These are phyloP conservation scores for Patella caerulea DNA, from an alignment of 2,888 invertebrate genomes.

Conservation along the genomic window DNA sequence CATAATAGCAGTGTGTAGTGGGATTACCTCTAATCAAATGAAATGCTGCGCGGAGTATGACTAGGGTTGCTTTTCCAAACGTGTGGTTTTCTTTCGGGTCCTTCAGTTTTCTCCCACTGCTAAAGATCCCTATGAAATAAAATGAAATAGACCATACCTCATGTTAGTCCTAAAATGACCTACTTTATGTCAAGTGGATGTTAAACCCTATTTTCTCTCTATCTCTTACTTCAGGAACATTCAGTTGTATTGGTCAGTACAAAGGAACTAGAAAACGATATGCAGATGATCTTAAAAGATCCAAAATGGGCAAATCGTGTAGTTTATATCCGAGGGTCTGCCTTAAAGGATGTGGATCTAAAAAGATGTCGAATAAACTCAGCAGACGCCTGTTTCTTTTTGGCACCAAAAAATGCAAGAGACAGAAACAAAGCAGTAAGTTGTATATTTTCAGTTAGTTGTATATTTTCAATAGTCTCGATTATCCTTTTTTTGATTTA, in stretches of 20 bases:
- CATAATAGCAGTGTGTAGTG: no score
- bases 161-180: no score
- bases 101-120: no score
- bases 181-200: no score
- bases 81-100: no score
- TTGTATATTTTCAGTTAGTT: conserved; percentile 22
- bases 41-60: no score
- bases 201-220: neutral
- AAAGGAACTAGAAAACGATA: conserved; percentile 96
- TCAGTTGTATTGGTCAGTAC: conserved; percentile 95
- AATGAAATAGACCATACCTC: no score
- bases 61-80: neutral
- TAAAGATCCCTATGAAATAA: no score
- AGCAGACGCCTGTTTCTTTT: conserved; percentile 96
- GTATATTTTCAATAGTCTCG: no score
- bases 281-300: conserved; percentile 95
- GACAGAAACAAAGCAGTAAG: conserved; percentile 93
- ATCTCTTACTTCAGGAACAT: conserved; percentile 80
- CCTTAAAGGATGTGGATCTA: conserved; percentile 94
- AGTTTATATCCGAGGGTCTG: conserved; percentile 96
- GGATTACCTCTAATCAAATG: no score
- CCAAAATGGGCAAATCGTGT: conserved; percentile 98
- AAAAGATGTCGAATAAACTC: conserved; percentile 95
- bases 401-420: conserved; percentile 94
- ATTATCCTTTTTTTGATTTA: no score